These are phyloP conservation scores for Macrostomum lignano DNA, from an alignment of 1,140 invertebrate genomes.

Conservation along the genomic window DNA sequence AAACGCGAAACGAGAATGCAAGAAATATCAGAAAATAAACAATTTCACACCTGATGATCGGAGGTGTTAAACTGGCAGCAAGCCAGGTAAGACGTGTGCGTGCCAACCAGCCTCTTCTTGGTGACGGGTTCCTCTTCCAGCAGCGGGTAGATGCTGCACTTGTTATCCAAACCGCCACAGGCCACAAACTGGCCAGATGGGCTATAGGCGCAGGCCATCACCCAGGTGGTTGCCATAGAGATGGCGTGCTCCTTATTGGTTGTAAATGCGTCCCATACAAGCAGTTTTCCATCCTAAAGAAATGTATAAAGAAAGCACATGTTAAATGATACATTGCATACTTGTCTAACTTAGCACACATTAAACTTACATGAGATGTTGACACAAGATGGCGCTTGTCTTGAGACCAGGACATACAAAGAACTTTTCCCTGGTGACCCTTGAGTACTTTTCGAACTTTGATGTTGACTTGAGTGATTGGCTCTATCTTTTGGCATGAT, in stretches of 20 bases:
- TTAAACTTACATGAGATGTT: slow-evolving; percentile 41
- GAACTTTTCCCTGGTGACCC: slow-evolving; percentile 88
- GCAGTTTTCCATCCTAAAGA: slow-evolving; percentile 84
- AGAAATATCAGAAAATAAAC: too few species aligned
- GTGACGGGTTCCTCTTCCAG: slow-evolving; percentile 72
- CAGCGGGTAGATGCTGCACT: slow-evolving; percentile 83
- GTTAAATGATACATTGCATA: too few species aligned
- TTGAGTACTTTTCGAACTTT: slow-evolving; percentile 74
- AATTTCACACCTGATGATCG: slow-evolving; percentile 94
- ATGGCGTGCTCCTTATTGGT: slow-evolving; percentile 95
- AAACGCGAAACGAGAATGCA: too few species aligned
- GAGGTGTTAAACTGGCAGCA: slow-evolving; percentile 91
- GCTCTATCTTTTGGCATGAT: slow-evolving; percentile 67
- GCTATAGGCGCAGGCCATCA: slow-evolving; percentile 93
- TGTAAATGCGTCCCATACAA: slow-evolving; percentile 97
- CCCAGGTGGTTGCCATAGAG: slow-evolving; percentile 95
- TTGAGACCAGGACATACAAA: slow-evolving; percentile 89
- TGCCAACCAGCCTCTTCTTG: slow-evolving; percentile 80
- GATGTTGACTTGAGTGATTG: slow-evolving; percentile 57
- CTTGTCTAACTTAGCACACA: not conserved
- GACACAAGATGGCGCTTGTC: slow-evolving; percentile 94
- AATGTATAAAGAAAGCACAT: too few species aligned
- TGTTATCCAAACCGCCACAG: slow-evolving; percentile 95
- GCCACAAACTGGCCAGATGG: slow-evolving; percentile 78
- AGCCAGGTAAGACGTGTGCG: slow-evolving; percentile 78